phyloP scores from a whole-genome alignment of 1,140 invertebrate species.

The Drosophila azteca region DNA sequence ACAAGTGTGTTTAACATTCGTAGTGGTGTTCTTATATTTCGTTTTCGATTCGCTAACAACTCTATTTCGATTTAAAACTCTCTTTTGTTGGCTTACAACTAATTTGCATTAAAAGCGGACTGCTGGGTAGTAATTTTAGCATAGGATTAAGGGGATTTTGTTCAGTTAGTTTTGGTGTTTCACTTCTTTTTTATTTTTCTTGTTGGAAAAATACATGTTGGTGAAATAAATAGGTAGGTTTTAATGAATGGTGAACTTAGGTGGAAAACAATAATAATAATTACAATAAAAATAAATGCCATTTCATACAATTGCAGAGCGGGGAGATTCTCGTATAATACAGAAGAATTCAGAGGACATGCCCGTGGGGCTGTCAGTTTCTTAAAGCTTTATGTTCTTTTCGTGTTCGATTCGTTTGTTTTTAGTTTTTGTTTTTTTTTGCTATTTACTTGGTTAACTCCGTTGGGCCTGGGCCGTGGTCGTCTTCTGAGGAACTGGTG shows the following conservation, averaged over 20 bases:
- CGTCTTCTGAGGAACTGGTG: constrained; percentile 67
- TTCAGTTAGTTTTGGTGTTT: constrained; percentile 47
- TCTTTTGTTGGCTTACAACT: constrained; percentile 45
- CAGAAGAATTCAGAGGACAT: constrained; percentile 52
- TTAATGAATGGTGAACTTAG: constrained; percentile 46
- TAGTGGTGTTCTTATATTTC: constrained; percentile 28
- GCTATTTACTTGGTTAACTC: constrained; percentile 40
- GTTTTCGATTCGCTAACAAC: constrained; percentile 38
- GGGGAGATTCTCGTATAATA: constrained; percentile 63
- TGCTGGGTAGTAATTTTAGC: constrained; percentile 38
- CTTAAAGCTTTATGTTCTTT: constrained; percentile 69
- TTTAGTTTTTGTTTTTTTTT: constrained; percentile 12
- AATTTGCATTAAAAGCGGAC: constrained; percentile 62
- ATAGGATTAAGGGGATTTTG: constrained; percentile 23
- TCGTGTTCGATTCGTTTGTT: constrained; percentile 44
- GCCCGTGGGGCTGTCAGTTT: constrained; percentile 17
- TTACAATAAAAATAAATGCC: constrained; percentile 58
- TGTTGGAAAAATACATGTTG: constrained; percentile 22
- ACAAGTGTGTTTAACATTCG: constrained; percentile 65
- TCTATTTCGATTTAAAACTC: constrained; percentile 52
- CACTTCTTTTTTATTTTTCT: constrained; percentile 18
- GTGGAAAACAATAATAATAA: constrained; percentile 16
- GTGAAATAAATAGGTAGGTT: constrained; percentile 66
- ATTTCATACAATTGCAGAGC: constrained; percentile 42
- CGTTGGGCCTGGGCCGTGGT: constrained; percentile 36